phyloP scores from a whole-genome alignment of 2,113 vertebrate species.

The Hippoglossus stenolepis region DNA sequence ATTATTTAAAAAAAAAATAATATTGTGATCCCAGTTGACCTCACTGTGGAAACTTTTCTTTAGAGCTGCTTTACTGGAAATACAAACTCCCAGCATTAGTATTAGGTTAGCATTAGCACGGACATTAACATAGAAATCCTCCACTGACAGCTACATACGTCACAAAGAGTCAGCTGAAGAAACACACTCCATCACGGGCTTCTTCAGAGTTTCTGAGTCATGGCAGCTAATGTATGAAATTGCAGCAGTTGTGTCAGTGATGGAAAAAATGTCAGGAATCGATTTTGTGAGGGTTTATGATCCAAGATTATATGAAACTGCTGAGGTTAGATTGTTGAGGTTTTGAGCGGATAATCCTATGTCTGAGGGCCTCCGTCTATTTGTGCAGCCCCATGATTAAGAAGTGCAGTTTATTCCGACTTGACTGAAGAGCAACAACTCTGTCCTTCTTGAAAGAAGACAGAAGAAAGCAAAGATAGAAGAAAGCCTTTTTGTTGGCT shows the following conservation, averaged over 20 bases:
- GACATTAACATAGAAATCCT: too few species aligned
- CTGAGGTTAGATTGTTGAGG: constrained; percentile 21
- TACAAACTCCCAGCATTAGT: too few species aligned
- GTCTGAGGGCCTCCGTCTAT: constrained; percentile 2
- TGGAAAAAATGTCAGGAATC: constrained; percentile 37
- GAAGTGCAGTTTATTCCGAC: constrained; percentile 24
- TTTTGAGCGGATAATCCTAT: constrained; percentile 1
- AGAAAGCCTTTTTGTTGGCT: not conserved
- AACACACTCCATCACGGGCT: too few species aligned
- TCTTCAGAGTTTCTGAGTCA: constrained; percentile 1
- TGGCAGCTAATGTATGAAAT: constrained; percentile 25
- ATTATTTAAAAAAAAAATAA: not conserved
- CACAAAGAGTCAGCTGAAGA: not conserved
- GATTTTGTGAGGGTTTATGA: constrained; percentile 47
- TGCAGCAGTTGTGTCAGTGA: constrained; percentile 18
- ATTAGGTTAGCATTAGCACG: too few species aligned
- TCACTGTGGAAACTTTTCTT: not conserved
- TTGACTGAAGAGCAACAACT: constrained; percentile 19
- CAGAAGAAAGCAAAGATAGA: constrained; percentile 14
- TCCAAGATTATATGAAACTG: constrained; percentile 33
- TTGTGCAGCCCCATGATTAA: constrained; percentile 17
- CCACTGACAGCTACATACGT: too few species aligned
- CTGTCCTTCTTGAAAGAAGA: constrained; percentile 5
- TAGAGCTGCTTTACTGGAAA: not conserved
- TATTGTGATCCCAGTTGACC: not conserved